Evolutionary conservation across 1,140 invertebrate genomes (phyloP).

Genomic region (Amyelois transitella): DNA sequence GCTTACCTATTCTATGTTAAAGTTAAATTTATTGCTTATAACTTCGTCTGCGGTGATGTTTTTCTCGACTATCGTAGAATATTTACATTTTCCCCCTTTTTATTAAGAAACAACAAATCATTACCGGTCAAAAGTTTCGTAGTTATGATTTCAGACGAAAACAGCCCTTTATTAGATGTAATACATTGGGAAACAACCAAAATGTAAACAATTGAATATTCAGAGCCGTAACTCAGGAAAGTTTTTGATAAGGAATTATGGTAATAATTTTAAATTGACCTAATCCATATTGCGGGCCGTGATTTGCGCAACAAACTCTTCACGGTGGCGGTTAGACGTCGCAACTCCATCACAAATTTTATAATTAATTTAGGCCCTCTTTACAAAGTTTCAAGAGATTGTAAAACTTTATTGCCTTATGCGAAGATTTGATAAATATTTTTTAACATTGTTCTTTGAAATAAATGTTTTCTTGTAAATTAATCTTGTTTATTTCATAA

Average conservation of each 20-base stretch:
- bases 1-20: background rate
- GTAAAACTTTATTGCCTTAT: slow-evolving; percentile 6
- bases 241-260: slow-evolving; percentile 49
- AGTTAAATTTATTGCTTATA: background rate
- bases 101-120: no score
- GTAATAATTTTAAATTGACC: slow-evolving; percentile 50
- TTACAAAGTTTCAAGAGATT: slow-evolving; percentile 22
- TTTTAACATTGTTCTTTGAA: background rate
- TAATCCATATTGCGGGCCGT: slow-evolving; percentile 37
- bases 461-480: background rate
- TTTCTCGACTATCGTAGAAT: background rate
- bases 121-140: no score
- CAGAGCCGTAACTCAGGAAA: slow-evolving; percentile 34
- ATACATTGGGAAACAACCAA: slow-evolving; percentile 21
- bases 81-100: no score
- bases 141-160: no score
- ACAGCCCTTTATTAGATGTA: slow-evolving; percentile 6
- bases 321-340: slow-evolving; percentile 30
- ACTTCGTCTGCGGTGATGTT: background rate
- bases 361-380: slow-evolving; percentile 40
- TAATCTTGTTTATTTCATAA: no score
- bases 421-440: slow-evolving; percentile 3
- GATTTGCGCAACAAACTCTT: slow-evolving; percentile 31
- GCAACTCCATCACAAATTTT: slow-evolving; percentile 32
- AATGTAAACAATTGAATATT: slow-evolving; percentile 35